Evolutionary conservation across 2,113 vertebrate genomes (phyloP).

Genomic region (Illadopsis cleaveri): DNA sequence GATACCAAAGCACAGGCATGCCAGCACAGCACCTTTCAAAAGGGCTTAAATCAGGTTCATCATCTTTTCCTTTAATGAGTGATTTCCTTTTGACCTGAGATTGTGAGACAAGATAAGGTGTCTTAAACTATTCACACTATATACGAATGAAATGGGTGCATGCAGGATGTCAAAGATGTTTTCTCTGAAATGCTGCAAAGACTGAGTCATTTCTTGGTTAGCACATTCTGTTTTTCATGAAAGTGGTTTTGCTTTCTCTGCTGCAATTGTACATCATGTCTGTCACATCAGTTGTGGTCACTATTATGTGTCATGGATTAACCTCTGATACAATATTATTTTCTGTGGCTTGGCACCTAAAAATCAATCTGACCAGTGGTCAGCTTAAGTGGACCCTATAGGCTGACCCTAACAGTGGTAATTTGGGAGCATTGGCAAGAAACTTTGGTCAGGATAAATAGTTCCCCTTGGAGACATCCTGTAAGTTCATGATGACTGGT

Average conservation of each 20-base stretch:
- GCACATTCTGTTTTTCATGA: neutral
- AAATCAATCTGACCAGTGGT: neutral
- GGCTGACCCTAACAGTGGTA: neutral
- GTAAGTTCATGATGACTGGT: neutral
- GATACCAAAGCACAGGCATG: neutral
- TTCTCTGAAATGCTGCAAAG: neutral
- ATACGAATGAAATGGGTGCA: neutral
- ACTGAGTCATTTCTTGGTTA: neutral
- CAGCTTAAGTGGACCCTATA: neutral
- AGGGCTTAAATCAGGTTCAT: neutral
- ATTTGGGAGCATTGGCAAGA: neutral
- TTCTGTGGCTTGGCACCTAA: neutral
- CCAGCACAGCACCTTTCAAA: neutral
- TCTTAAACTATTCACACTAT: neutral
- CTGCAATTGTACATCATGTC: neutral
- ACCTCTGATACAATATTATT: neutral
- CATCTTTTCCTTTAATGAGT: neutral
- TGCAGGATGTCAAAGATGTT: neutral
- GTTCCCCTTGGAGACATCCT: neutral
- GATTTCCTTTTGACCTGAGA: neutral
- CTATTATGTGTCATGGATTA: neutral
- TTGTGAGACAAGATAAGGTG: neutral
- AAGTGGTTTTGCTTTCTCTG: constrained; percentile 1
- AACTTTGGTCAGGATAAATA: neutral
- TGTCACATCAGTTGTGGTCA: neutral